Evolutionary conservation across 2,113 vertebrate species (phyloP).

Genomic region (Neotragus pygmaeus): DNA sequence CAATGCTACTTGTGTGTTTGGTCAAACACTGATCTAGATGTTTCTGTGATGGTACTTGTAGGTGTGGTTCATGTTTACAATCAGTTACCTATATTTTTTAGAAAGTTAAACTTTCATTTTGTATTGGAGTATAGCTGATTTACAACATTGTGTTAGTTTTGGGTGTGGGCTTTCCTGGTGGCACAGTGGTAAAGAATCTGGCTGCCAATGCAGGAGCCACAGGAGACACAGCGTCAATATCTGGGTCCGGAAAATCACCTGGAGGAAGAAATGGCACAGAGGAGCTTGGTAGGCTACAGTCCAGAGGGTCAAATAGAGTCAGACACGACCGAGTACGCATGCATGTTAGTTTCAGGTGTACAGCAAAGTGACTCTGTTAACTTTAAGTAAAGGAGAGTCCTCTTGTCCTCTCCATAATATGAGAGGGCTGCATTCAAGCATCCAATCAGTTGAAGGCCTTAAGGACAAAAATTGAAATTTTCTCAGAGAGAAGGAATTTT

Average conservation of each 20-base stretch:
- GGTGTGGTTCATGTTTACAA: background rate
- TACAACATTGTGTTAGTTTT: background rate
- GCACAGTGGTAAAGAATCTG: background rate
- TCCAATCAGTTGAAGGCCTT: background rate
- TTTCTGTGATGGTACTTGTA: background rate
- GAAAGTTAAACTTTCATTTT: background rate
- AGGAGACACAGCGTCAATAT: background rate
- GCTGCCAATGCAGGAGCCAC: background rate
- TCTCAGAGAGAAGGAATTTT: background rate
- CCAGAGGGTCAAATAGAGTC: background rate
- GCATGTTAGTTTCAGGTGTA: background rate
- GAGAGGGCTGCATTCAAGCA: background rate
- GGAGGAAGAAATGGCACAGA: background rate
- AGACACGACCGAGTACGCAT: accelerated
- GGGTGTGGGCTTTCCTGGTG: background rate
- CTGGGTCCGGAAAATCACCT: background rate
- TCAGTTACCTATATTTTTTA: background rate
- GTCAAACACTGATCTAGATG: background rate
- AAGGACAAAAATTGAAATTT: background rate
- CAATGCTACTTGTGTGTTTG: background rate
- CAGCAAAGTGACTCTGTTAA: background rate
- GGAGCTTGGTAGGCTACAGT: background rate
- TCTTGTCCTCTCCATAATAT: background rate
- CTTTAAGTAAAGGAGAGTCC: background rate
- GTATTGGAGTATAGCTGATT: background rate